Base-by-base conservation (phyloP, 2,113 vertebrate genomes). In the Penelope pileata region DNA sequence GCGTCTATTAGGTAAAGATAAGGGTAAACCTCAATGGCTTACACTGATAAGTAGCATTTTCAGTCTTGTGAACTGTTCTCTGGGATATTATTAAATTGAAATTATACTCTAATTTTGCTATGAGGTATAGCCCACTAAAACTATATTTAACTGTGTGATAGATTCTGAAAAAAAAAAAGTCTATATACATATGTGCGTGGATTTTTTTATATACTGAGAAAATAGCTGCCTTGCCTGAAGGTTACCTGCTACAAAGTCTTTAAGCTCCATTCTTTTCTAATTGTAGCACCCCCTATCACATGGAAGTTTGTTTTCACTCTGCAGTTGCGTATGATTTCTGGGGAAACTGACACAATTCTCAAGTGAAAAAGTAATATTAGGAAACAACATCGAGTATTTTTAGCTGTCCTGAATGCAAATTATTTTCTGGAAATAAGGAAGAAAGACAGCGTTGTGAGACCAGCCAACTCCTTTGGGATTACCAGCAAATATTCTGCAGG, bases 401-500 rank as follows among this genome's bases (percentile, higher is more conserved):
- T 87, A 79, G 38, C 74, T 90, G 78, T 85, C 72, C 67, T 85
- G 72, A 77, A 90, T 90, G 45, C 54, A 90, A 62, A 45, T 83
- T 90, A 69, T 63, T 85, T 76, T 56, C 59, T 66, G 78, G 81
- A 89, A 91, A 70, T 66, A 85, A 77, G 67, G 93, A 88, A 69
- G 32, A 83, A 91, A 91, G 16, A 69, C 38, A 86, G 48, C 23
- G 53, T 83, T 91, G 21, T 73, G 66, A 89, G 81, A 93, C 40
- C n/a, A 89, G 74, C 10, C 17, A 42, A 32, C 32, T 84, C 81
- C 76, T 79, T 56, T 79, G 74, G 83, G 53, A 76, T 85, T 85
- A 73, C 84, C 70, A 83, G 78, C 60, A 85, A 93, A 75, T 83
- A 86, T 23, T 95, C 62, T 85, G 36, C 70, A 70, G 94, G 66